A percentile compares a stretch with the other conserved stretches of the same genome.
Conservation (phyloP, 2,888 invertebrate genomes). For the Bellardia bayeri region DNA sequence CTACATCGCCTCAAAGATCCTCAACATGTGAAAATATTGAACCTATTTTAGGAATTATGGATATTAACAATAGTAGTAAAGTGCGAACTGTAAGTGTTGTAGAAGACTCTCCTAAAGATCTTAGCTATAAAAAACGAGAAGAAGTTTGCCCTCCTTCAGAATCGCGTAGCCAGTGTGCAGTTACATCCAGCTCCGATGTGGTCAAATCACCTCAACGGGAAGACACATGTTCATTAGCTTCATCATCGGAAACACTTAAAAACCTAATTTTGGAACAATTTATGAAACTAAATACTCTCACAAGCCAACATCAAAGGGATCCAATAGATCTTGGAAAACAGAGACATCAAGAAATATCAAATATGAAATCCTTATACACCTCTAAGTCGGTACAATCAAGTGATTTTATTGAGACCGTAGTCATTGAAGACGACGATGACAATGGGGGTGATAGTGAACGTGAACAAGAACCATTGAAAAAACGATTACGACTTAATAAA, state of each 20-base stretch:
- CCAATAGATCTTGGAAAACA: conserved; percentile 89
- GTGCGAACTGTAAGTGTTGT: neutral
- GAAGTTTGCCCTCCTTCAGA: conserved; percentile 81
- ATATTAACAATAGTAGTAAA: conserved; percentile 8
- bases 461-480: conserved; percentile 84
- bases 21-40: conserved; percentile 25
- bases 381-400: conserved; percentile 77
- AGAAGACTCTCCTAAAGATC: conserved; percentile 87
- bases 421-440: conserved; percentile 79
- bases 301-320: conserved; percentile 86
- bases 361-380: conserved; percentile 84
- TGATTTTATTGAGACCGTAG: conserved; percentile 85
- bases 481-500: conserved; percentile 80
- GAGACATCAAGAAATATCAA: conserved; percentile 87
- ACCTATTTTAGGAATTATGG: neutral
- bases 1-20: conserved; percentile 12
- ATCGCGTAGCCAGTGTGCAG: conserved; percentile 85
- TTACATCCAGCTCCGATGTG: conserved; percentile 89
- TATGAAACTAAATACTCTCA: conserved; percentile 79
- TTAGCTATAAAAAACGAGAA: conserved; percentile 86
- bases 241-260: conserved; percentile 87
- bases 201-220: conserved; percentile 90
- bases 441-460: conserved; percentile 21
- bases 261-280: conserved; percentile 81
- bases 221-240: conserved; percentile 88